Conservation (phyloP, 2,113 vertebrate species). For the Caretta caretta region DNA sequence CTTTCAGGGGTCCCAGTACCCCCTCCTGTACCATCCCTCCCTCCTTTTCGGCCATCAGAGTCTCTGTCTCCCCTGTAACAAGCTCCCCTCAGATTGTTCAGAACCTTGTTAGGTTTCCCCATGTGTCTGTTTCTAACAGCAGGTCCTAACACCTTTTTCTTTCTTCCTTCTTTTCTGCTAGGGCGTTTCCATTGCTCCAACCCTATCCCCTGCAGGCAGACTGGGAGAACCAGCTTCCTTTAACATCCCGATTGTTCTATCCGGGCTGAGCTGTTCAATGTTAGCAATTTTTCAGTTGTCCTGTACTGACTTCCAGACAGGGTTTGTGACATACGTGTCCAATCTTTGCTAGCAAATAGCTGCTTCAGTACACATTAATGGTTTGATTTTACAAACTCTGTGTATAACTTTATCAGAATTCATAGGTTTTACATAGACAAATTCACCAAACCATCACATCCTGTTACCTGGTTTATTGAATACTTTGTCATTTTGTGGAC, state of each 20-base stretch:
- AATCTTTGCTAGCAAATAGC: background rate
- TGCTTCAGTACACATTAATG: background rate
- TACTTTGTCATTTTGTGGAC: background rate
- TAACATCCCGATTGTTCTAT: background rate
- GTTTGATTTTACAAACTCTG: background rate
- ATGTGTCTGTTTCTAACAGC: background rate
- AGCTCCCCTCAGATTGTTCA: background rate
- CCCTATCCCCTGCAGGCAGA: background rate
- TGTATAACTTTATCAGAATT: background rate
- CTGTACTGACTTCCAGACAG: background rate
- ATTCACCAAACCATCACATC: background rate
- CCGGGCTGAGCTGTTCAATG: background rate
- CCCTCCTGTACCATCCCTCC: background rate
- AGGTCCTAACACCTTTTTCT: background rate
- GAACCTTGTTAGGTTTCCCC: background rate
- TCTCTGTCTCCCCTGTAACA: background rate
- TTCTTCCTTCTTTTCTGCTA: background rate
- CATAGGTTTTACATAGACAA: background rate
- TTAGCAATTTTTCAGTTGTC: background rate
- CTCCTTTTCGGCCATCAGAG: background rate
- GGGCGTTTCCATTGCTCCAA: background rate
- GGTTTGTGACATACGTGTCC: background rate
- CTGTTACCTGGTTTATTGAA: background rate
- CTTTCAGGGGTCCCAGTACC: background rate
- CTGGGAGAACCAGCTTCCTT: background rate